Percentiles rank a stretch among this genome's conserved stretches.
Conservation (phyloP, 2,888 invertebrate genomes). For the Digitonthophagus gazella region DNA sequence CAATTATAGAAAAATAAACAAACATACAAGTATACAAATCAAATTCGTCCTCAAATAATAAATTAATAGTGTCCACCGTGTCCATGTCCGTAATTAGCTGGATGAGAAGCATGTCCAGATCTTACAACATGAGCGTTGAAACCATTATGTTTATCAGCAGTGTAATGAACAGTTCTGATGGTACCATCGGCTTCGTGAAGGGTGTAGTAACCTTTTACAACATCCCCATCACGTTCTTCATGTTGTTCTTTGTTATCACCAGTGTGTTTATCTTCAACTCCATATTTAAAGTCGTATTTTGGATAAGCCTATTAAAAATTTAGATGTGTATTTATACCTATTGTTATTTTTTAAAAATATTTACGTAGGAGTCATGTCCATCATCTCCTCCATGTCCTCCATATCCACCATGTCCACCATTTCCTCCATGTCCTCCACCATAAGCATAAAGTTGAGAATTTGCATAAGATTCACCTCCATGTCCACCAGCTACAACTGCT, state of each 20-base stretch:
- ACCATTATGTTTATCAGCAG: slow-evolving; percentile 40
- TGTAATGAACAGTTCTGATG: slow-evolving; percentile 46
- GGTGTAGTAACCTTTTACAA: slow-evolving; percentile 45
- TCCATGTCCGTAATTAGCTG: slow-evolving; percentile 35
- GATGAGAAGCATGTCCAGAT: slow-evolving; percentile 43
- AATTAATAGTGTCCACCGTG: slow-evolving; percentile 6
- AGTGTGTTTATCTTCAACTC: slow-evolving; percentile 47
- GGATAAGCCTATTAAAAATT: slow-evolving; percentile 29
- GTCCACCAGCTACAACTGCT: not conserved
- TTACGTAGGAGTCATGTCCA: slow-evolving; percentile 29
- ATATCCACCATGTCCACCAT: not conserved
- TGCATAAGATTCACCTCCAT: slow-evolving; percentile 19
- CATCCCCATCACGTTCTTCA: slow-evolving; percentile 46
- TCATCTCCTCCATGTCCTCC: slow-evolving; percentile 15
- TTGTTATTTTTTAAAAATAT: slow-evolving; percentile 13
- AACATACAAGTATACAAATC: slow-evolving; percentile 5
- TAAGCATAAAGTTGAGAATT: slow-evolving; percentile 16
- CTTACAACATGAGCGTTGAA: slow-evolving; percentile 44
- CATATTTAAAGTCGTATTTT: slow-evolving; percentile 46
- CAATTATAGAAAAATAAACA: slow-evolving; percentile 3
- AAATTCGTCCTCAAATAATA: not conserved
- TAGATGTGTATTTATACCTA: slow-evolving; percentile 1
- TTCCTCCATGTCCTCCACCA: not conserved
- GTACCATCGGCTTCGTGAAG: slow-evolving; percentile 48
- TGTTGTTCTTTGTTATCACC: slow-evolving; percentile 46